Evolutionary conservation across 2,888 invertebrate species (phyloP).

Genomic region (Tridacna gigas): DNA sequence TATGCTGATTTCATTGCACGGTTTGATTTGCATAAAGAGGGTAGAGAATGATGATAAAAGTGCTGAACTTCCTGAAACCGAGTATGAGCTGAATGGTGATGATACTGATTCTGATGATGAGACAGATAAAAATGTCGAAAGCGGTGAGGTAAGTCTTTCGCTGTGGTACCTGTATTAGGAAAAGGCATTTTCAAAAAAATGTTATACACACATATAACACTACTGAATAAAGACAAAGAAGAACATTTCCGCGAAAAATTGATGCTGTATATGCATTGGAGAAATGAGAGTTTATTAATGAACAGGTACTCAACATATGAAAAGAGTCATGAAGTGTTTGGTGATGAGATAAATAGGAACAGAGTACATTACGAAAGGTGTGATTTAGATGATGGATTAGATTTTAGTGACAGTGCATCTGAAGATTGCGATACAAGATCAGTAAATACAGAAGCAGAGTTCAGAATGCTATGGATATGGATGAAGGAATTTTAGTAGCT

Average conservation of each 20-base stretch:
- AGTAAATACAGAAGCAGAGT: conserved; percentile 21
- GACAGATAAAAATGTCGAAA: not conserved
- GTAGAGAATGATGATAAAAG: not conserved
- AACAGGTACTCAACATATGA: conserved; percentile 35
- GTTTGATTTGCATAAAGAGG: conserved; percentile 42
- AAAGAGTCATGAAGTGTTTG: conserved; percentile 24
- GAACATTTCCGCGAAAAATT: conserved; percentile 72
- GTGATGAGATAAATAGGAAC: conserved; percentile 20
- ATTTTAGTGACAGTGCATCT: not conserved
- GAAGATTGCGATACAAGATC: not conserved
- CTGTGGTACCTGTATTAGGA: conserved; percentile 34
- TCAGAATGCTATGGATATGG: conserved; percentile 26
- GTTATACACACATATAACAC: conserved; percentile 44
- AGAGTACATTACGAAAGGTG: conserved; percentile 19
- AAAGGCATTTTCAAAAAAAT: conserved; percentile 33
- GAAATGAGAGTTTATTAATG: conserved; percentile 61
- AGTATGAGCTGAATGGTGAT: conserved; percentile 33
- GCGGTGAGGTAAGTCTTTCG: conserved; percentile 27
- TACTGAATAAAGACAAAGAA: conserved; percentile 55
- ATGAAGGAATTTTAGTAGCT: conserved; percentile 24
- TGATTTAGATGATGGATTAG: conserved; percentile 13
- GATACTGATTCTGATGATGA: conserved; percentile 30
- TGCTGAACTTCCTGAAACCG: conserved; percentile 38
- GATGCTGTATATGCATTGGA: conserved; percentile 77
- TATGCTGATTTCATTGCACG: conserved; percentile 58